These are phyloP conservation scores for Calosoma granatense DNA, from an alignment of 1,140 invertebrate species.

Conservation along the genomic window DNA sequence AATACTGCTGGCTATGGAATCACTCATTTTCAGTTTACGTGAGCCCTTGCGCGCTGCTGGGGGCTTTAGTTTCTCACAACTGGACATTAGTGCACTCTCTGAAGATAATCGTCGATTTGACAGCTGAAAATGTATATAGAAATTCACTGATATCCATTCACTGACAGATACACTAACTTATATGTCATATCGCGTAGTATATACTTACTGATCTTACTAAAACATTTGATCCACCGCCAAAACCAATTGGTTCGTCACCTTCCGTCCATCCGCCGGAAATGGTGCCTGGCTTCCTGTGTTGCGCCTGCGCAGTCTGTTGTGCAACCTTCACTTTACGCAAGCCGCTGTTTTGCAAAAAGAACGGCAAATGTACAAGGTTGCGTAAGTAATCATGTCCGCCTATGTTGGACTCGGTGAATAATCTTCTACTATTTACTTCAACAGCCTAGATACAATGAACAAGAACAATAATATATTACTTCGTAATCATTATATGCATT, in stretches of 20 bases:
- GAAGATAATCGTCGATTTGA: conserved; percentile 66
- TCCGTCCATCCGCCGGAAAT: conserved; percentile 31
- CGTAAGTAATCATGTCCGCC: conserved; percentile 88
- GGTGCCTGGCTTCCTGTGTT: conserved; percentile 20
- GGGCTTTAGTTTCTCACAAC: conserved; percentile 56
- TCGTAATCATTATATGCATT: not conserved
- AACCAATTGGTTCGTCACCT: conserved; percentile 40
- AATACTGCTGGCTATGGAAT: conserved; percentile 81
- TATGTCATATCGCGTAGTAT: not conserved
- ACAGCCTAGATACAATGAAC: conserved; percentile 58
- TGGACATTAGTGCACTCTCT: conserved; percentile 67
- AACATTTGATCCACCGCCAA: conserved; percentile 20
- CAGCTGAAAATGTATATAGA: conserved; percentile 21
- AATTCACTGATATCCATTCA: not conserved
- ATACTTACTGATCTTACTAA: conserved; percentile 27
- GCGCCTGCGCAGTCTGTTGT: conserved; percentile 59
- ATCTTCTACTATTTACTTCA: conserved; percentile 76
- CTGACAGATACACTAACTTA: conserved; percentile 3
- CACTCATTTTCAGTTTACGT: conserved; percentile 66
- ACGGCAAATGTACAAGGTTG: conserved; percentile 95
- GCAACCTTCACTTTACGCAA: conserved; percentile 78
- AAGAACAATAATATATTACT: not conserved
- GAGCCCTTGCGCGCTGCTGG: conserved; percentile 41
- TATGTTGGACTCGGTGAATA: conserved; percentile 83
- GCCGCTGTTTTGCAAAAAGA: conserved; percentile 95